Base-by-base conservation (phyloP, 2,113 vertebrate genomes). In the Xiphophorus hellerii region DNA sequence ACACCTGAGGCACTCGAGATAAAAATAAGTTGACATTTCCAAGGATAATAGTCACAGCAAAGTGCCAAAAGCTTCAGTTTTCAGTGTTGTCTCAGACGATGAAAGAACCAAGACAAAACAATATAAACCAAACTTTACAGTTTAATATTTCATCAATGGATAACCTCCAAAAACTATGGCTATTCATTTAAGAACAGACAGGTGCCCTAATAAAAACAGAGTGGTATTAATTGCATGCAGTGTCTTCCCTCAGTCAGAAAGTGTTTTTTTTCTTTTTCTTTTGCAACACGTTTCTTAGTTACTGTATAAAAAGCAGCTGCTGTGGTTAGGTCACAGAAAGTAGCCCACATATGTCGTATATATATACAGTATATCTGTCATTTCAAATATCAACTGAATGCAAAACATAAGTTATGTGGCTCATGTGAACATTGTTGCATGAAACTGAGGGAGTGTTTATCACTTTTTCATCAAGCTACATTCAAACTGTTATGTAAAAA, bases 341-440 rank as follows among this genome's bases (percentile, higher is more conserved):
- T 62, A 63, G 76, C 84, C 73, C 29, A 25, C 76, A 63, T 76
- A n/a, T 4, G n/a, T 66, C 28, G 61, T 17, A 27, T 3, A 78
- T 83, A 77, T 82, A 83, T 85, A 91, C 83, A 80, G 28, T 88
- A 44, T 44, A 11, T 37, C 77, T 44, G 69, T 14, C 39, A 7
- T 82, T 85, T 81, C 78, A 85, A 88, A 91, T 87, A 80, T 88
- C 82, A 87, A 68, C 71, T 72, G 61, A 71, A 88, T 82, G 76
- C 78, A 76, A 69, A 79, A 35, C 63, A 25, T 15, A 33, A 35
- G 22, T 54, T 48, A 73, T 68, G 37, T 39, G 60, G 69, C 31
- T 84, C 74, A 71, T 82, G 67, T 35, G 58, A 74, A 70, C 44
- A 14, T 10, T 61, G 61, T 73, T 42, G 37, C 68, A 54, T 25